Evolutionary conservation across 1,140 invertebrate species (phyloP).

Genomic region (Drosophila kepulauana): DNA sequence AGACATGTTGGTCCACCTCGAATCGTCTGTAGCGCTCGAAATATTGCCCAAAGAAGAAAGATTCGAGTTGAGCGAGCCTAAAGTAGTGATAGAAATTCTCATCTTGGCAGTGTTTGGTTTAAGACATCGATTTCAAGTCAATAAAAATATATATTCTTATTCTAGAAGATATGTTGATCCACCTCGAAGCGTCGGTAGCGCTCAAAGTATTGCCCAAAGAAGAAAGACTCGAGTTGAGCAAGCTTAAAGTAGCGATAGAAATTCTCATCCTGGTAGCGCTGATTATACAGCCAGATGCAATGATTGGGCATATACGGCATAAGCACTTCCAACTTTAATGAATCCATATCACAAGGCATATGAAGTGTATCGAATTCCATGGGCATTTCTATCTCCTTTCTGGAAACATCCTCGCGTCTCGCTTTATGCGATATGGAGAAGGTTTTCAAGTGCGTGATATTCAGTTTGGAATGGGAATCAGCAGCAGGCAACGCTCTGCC

Average conservation of each 20-base stretch:
- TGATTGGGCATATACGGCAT: conserved; percentile 6
- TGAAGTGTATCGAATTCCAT: not conserved
- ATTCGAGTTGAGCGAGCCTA: conserved; percentile 40
- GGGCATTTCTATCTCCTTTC: not conserved
- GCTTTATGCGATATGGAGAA: too few species aligned
- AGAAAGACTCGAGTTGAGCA: conserved; percentile 43
- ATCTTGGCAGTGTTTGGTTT: not conserved
- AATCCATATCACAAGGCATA: not conserved
- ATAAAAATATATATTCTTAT: not conserved
- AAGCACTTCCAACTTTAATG: not conserved
- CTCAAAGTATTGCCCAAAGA: conserved; percentile 51
- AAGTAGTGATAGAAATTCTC: not conserved
- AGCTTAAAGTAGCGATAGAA: conserved; percentile 14
- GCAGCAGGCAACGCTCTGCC: not conserved
- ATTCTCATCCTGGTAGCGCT: not conserved
- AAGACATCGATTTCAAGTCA: too few species aligned
- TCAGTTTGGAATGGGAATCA: too few species aligned
- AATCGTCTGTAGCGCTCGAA: conserved; percentile 34
- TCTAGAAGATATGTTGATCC: conserved; percentile 20
- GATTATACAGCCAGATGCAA: conserved; percentile 15
- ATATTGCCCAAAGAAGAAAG: conserved; percentile 50
- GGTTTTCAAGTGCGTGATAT: too few species aligned
- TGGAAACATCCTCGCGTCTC: too few species aligned
- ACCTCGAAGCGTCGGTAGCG: conserved; percentile 36
- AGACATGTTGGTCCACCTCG: conserved; percentile 31